phyloP scores from a whole-genome alignment of 2,797 vertebrate genomes.

The Etheostoma perlongum region DNA sequence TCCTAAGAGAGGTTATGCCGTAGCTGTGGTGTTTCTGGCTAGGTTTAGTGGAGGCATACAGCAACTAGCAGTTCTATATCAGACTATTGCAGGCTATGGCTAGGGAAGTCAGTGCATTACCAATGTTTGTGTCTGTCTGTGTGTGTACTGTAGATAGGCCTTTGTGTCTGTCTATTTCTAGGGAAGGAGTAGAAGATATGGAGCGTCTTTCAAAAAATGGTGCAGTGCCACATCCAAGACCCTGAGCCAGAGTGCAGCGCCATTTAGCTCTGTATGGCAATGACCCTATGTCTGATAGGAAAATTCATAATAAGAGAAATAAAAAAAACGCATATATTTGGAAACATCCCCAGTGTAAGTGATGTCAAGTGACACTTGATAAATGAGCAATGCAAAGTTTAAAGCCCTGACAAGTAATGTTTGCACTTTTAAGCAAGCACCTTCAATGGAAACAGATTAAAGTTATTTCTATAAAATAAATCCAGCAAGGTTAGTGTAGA shows the following conservation, averaged over 20 bases:
- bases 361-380: background rate
- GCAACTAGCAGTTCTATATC: constrained; percentile 59
- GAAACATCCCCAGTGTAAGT: background rate
- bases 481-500: constrained; percentile 5
- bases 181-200: constrained; percentile 20
- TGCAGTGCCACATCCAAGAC: constrained; percentile 23
- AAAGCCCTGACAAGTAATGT: constrained; percentile 1
- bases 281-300: constrained; percentile 23
- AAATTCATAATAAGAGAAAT: constrained; percentile 3
- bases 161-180: constrained; percentile 46
- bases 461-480: constrained; percentile 12
- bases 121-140: constrained; percentile 27
- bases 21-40: constrained; percentile 50
- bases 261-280: constrained; percentile 8
- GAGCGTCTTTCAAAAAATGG: constrained; percentile 24
- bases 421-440: background rate
- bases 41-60: constrained; percentile 47
- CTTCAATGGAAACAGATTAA: constrained; percentile 15
- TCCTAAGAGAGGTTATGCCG: constrained; percentile 48
- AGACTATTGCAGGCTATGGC: constrained; percentile 57
- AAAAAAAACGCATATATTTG: constrained; percentile 2
- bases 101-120: constrained; percentile 56
- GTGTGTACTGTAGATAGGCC: constrained; percentile 26
- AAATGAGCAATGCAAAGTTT: constrained; percentile 4
- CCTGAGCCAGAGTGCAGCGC: background rate